Base-by-base conservation (phyloP, 35 echinoderm and acorn worm species). In the Chiridota heheva region DNA sequence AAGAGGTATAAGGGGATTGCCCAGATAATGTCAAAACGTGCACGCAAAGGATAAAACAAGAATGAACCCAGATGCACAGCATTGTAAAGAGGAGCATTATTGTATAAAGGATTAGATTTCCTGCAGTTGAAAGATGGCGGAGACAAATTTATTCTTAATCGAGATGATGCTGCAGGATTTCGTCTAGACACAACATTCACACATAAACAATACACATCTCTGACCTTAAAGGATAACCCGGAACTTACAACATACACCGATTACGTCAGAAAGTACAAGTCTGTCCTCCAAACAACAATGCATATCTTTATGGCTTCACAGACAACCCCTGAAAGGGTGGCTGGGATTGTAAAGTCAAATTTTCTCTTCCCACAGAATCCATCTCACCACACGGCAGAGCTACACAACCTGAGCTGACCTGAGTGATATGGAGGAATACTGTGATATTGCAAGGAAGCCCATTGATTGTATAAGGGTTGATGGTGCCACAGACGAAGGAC, bases 221-320 rank as follows among this genome's bases (percentile, higher is more conserved):
- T 86, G 2, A 40, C 27, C 30, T 24, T 62, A 42, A 80, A 44
- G 32, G 73, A 79, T 15, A 28, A 81, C 22, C 34, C 84, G 31
- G 72, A 80, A 36, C 58, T 80, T 0, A 86, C 84, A 15, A 86
- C 37, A 3, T 33, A 29, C 28, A 86, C 84, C 7, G 72, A 86
- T 40, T 86, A 86, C 40, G 84, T 86, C 2, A 86, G 79, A 36
- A 88, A 88, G 22, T 88, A 88, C 43, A 82, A 68, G 34, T 70
- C 76, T 33, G 49, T 88, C 5, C 43, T 88, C 25, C 86, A 83
- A 57, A 81, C 76, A 12, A 41, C 76, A 22, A 81, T 81, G 75
- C 76, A 88, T 28, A 61, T 81, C 32, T 30, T 86, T 15, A 62
- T 86, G 70, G 56, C 49, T 33, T 78, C 84, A 5, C 38, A 70